Conservation (phyloP, 1,140 invertebrate species). For the Ridgeia piscesae region DNA sequence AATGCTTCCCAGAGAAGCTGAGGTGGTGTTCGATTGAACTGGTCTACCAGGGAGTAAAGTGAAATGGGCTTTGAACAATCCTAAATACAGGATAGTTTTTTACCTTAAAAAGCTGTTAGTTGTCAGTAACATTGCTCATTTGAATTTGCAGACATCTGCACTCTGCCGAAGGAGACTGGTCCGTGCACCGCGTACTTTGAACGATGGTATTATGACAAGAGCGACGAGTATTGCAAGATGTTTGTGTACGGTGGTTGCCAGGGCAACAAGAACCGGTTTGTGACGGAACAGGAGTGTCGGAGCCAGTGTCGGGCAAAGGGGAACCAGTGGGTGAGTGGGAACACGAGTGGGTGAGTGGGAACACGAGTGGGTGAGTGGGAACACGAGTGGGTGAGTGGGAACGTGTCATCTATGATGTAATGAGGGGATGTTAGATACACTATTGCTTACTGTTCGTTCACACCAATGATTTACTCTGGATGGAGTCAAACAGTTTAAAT, state of each 20-base stretch:
- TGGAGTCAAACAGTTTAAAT: too few relatives aligned
- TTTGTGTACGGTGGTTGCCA: conserved; percentile 94
- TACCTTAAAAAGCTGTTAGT: not conserved
- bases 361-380: too few relatives aligned
- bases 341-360: not conserved
- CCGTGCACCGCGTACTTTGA: conserved; percentile 71
- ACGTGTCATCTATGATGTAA: too few relatives aligned
- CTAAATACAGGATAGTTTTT: too few relatives aligned
- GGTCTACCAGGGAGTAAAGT: too few relatives aligned
- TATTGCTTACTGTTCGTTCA: too few relatives aligned
- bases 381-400: too few relatives aligned
- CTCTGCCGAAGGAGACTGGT: conserved; percentile 72
- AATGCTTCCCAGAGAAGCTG: too few relatives aligned
- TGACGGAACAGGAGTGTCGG: conserved; percentile 44
- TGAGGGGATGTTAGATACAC: too few relatives aligned
- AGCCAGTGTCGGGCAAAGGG: not conserved
- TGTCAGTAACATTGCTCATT: not conserved
- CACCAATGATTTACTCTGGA: too few relatives aligned
- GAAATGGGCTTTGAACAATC: too few relatives aligned
- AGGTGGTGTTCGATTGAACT: too few relatives aligned
- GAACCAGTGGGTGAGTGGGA: not conserved
- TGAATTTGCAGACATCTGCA: conserved; percentile 70
- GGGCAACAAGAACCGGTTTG: conserved; percentile 87
- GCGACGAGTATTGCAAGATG: conserved; percentile 83
- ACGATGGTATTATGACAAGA: conserved; percentile 82